Evolutionary conservation across 2,797 vertebrate genomes (phyloP), one percentile per base, ranked within the genome.

Genomic region (Clarias fuscus): DNA sequence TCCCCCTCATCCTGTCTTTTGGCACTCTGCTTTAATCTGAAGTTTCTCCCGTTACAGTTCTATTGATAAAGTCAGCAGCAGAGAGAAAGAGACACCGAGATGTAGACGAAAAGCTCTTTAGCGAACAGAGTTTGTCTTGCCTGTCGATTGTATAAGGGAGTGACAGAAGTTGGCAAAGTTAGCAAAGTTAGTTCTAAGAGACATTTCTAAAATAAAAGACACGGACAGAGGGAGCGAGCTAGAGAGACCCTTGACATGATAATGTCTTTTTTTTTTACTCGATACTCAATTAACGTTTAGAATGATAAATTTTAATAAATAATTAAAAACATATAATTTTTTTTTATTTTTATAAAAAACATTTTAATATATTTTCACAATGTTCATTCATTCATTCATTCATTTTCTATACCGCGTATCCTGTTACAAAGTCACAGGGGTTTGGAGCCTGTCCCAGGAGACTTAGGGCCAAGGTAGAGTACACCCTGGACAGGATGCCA

Each of bases 21-120:
- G 87, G 88, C 82, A 87, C 82, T 78, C 67, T 79, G 79, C 82
- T 88, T 91, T 91, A 90, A 90, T 91, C 91, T 89, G 89, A 82
- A 62, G 88, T 88, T 86, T 33, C 83, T 90, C 88, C 84, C 89
- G 87, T 82, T 84, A 82, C 62, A 84, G 88, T 87, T 87, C 83
- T 89, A 88, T 90, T 90, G 88, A 93, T 91, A 77, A 92, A 94
- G 90, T 91, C 82, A 87, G 88, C 91, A 88, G 86, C 79, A 64
- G 80, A 37, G 75, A 84, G 82, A 89, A 71, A 91, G 80, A 87
- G 88, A 84, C 85, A 43, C 22, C 2, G 33, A 80, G 77, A 6
- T 43, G 77, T 62, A 40, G 77, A 37, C 22, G 82, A 84, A 90
- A 88, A 27, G 30, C 27, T 86, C 48, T 90, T 89, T 64, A 91